Evolutionary conservation across 2,888 invertebrate species (phyloP).

Genomic region (Leuctra nigra): DNA sequence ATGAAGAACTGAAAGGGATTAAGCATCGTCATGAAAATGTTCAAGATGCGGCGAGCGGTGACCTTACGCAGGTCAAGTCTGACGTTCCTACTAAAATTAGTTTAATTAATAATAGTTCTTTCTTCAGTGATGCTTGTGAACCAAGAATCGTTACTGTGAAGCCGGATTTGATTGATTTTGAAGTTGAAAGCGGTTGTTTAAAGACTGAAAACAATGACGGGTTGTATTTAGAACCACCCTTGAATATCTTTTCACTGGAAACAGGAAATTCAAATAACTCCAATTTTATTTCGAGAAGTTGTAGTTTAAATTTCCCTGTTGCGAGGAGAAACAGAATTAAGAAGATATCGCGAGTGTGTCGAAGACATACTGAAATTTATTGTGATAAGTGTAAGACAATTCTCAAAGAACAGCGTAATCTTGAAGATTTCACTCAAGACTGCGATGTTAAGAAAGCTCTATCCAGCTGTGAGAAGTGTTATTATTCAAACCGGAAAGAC

Average conservation of each 20-base stretch:
- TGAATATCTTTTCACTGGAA: neutral
- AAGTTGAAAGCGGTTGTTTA: constrained; percentile 25
- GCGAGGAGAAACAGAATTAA: neutral
- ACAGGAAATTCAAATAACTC: neutral
- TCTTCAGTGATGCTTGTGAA: neutral
- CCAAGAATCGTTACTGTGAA: constrained; percentile 27
- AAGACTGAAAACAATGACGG: constrained; percentile 9
- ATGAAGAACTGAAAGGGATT: constrained; percentile 48
- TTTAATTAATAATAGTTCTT: neutral
- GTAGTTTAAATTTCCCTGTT: neutral
- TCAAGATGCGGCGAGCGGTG: neutral
- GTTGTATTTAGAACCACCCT: neutral
- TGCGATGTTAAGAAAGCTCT: neutral
- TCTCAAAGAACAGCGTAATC: constrained; percentile 1
- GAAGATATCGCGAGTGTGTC: neutral
- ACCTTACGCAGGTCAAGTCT: neutral
- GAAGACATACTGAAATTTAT: neutral
- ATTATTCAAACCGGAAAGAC: constrained; percentile 12
- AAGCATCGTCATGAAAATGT: neutral
- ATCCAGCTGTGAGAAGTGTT: constrained; percentile 4
- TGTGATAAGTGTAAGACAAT: neutral
- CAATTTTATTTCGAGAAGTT: neutral
- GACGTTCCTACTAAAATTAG: neutral
- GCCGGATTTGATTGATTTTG: constrained; percentile 30
- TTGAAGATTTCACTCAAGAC: constrained; percentile 1